Base-by-base conservation (phyloP, 2,797 vertebrate genomes). In the Centropyge bicolor region DNA sequence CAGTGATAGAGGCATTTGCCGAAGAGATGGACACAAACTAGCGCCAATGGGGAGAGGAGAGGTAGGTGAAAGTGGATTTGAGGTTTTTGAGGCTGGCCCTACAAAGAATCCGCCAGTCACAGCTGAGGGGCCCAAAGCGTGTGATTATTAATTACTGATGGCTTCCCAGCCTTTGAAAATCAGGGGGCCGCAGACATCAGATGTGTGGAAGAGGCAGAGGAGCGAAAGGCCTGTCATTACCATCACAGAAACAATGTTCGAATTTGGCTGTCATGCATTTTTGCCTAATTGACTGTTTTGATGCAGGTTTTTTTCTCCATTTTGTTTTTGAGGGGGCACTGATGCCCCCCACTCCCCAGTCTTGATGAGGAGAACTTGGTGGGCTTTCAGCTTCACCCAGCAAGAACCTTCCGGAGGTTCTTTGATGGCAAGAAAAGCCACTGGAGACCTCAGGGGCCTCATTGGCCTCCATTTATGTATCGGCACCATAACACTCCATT, bases 201-300 rank as follows among this genome's bases (percentile, higher is more conserved):
- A 91, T 90, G 85, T 89, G 86, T 80, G 70, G 87, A 85, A 86
- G 84, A 89, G 86, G 82, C 79, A 78, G 82, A 86, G 84, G 86
- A 84, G 82, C 83, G 81, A 89, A 91, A 88, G 83, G 81, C 88
- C 91, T 92, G 88, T 94, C 90, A 92, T 92, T 90, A 92, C 84
- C 89, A 72, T 94, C 89, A 93, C 84, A 93, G 85, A 95, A 94
- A 95, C 92, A 95, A 95, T 93, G 93, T 86, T 66, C 76, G 89
- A 91, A 93, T 94, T 92, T 94, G 87, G 90, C 92, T 94, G 93
- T 95, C 93, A 94, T 93, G 94, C 94, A 95, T 95, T 94, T 95
- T 94, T 95, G 87, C 90, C 90, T 94, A 95, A 95, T 95, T 95
- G 93, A 94, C 93, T 94, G 90, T 95, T 95, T 95, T 93, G 92